Evolutionary conservation across 2,113 vertebrate species (phyloP).

Genomic region (Strigops habroptila): DNA sequence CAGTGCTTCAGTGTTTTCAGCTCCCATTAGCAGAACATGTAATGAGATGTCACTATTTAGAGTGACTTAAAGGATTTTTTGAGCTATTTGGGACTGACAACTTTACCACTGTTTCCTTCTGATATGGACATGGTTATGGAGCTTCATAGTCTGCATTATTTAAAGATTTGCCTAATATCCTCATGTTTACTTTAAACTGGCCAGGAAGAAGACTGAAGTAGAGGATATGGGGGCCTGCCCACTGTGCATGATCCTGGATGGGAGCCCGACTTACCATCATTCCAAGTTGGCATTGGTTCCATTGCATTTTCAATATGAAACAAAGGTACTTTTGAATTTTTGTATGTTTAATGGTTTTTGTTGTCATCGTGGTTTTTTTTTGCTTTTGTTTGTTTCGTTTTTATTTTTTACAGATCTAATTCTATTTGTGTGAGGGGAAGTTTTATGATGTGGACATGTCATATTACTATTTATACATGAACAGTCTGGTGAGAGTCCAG

Average conservation of each 20-base stretch:
- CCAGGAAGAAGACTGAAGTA: background rate
- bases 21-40: background rate
- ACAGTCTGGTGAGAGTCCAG: background rate
- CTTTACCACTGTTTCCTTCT: background rate
- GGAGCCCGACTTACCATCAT: background rate
- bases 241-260: background rate
- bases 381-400: background rate
- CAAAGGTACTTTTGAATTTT: background rate
- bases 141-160: background rate
- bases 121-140: background rate
- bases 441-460: background rate
- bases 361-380: background rate
- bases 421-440: background rate
- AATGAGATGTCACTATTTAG: background rate
- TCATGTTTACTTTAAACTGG: background rate
- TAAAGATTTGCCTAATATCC: background rate
- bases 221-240: background rate
- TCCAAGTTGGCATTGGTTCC: background rate
- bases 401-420: background rate
- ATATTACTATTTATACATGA: background rate
- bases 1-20: background rate
- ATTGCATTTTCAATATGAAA: background rate
- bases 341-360: background rate
- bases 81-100: background rate
- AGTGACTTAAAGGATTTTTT: background rate